Evolutionary conservation across 2,797 vertebrate genomes (phyloP).

Genomic region (Perdix hodgsoniae): DNA sequence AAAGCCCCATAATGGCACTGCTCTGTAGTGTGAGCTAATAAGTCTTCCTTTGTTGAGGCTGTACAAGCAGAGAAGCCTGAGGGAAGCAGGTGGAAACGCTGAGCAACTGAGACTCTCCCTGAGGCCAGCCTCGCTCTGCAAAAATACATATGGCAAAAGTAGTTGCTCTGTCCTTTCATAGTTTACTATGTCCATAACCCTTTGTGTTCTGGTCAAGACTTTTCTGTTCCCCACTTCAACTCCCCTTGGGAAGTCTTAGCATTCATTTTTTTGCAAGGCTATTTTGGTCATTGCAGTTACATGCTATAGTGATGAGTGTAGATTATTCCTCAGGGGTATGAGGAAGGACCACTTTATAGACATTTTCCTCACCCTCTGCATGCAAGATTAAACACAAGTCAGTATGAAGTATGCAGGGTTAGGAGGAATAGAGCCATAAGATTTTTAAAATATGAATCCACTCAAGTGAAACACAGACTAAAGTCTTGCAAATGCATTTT

Average conservation of each 20-base stretch:
- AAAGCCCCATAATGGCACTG: neutral
- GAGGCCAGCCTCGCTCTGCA: fast-evolving
- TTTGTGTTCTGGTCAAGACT: neutral
- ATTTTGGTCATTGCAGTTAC: conserved; percentile 39
- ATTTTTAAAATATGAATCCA: conserved; percentile 70
- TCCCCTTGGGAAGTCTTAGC: conserved; percentile 19
- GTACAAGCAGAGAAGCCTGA: conserved; percentile 3
- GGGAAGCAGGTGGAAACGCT: neutral
- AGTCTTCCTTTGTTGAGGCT: conserved; percentile 10
- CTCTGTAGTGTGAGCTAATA: conserved; percentile 13
- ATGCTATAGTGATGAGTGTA: neutral
- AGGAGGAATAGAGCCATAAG: conserved; percentile 64
- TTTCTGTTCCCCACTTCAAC: neutral
- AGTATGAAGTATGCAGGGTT: conserved; percentile 57
- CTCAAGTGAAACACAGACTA: conserved; percentile 70
- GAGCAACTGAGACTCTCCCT: neutral
- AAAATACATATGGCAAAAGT: fast-evolving
- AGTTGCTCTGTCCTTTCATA: neutral
- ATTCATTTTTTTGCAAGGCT: conserved; percentile 14
- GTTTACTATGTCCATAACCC: neutral
- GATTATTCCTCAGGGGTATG: conserved; percentile 53
- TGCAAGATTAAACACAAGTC: conserved; percentile 69
- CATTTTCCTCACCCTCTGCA: conserved; percentile 50
- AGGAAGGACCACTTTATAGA: conserved; percentile 55
- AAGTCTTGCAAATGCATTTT: conserved; percentile 72